Percentiles rank a stretch among this genome's conserved stretches.
Evolutionary conservation across 2,888 invertebrate species (phyloP).

Genomic region (Belgica antarctica): DNA sequence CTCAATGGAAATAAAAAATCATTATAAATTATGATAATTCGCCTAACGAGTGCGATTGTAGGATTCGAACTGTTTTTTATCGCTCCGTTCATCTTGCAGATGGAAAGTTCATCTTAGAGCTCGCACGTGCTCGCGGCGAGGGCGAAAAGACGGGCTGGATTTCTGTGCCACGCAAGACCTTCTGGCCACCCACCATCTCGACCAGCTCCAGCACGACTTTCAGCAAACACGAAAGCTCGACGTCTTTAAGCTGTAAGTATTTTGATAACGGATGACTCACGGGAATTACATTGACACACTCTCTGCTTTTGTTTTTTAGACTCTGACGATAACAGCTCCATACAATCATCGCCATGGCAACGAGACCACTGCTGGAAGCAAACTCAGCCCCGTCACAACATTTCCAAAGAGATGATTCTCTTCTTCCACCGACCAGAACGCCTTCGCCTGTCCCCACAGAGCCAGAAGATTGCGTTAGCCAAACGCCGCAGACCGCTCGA

Average conservation of each 20-base stretch:
- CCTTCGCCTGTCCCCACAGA: conserved; percentile 55
- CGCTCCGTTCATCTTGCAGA: conserved; percentile 59
- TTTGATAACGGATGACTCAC: no score
- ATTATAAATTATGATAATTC: conserved; percentile 38
- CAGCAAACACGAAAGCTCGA: conserved; percentile 67
- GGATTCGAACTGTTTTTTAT: not conserved
- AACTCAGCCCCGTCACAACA: conserved; percentile 68
- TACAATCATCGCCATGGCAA: conserved; percentile 88
- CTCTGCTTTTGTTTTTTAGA: conserved; percentile 58
- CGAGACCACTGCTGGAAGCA: conserved; percentile 89
- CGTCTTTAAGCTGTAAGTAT: conserved; percentile 74
- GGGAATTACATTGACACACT: conserved; percentile 21
- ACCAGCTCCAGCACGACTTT: conserved; percentile 61
- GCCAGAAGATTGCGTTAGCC: conserved; percentile 54
- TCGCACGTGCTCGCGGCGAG: conserved; percentile 71
- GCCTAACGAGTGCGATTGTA: not conserved
- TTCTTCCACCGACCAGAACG: conserved; percentile 63
- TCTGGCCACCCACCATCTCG: conserved; percentile 77
- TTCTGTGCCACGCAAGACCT: conserved; percentile 83
- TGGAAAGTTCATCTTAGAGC: conserved; percentile 86
- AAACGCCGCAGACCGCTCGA: conserved; percentile 71
- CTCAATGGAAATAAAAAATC: conserved; percentile 31
- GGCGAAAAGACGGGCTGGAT: conserved; percentile 85
- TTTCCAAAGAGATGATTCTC: conserved; percentile 58
- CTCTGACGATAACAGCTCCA: conserved; percentile 86